These are phyloP conservation scores for Shinisaurus crocodilurus DNA, from an alignment of 2,113 vertebrate species.

Conservation along the genomic window DNA sequence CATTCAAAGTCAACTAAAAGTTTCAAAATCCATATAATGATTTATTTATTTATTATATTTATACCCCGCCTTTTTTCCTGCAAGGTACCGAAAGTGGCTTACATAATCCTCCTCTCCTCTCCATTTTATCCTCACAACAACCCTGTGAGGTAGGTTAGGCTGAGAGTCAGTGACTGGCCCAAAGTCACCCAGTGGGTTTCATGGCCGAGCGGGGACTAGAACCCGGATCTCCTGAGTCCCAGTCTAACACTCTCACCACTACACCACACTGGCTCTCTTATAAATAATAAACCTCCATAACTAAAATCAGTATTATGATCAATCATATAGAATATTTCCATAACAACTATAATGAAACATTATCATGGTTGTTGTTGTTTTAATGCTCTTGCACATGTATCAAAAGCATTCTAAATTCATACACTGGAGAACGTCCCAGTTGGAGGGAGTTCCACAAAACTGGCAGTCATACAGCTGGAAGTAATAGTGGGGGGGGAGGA, in stretches of 20 bases:
- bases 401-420: neutral
- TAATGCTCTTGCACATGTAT: neutral
- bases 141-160: too few species aligned
- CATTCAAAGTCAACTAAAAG: slow-evolving; percentile 54
- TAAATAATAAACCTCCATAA: slow-evolving; percentile 63
- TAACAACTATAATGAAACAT: slow-evolving; percentile 42
- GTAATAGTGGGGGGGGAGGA: neutral
- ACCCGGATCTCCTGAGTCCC: too few species aligned
- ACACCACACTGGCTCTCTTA: too few species aligned
- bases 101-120: too few species aligned
- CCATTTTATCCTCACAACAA: too few species aligned
- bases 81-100: too few species aligned
- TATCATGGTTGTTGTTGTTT: neutral
- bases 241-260: too few species aligned
- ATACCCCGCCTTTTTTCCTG: too few species aligned
- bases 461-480: neutral
- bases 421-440: neutral
- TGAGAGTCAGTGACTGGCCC: too few species aligned
- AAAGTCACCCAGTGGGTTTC: too few species aligned
- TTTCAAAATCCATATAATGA: neutral
- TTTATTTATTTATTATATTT: too few species aligned
- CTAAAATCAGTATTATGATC: slow-evolving; percentile 40
- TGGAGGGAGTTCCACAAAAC: neutral
- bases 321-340: slow-evolving; percentile 40
- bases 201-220: too few species aligned